A percentile compares a stretch with the other conserved stretches of the same genome.
Evolutionary conservation across 2,888 invertebrate genomes (phyloP).

Genomic region (Xanthia icteritia): DNA sequence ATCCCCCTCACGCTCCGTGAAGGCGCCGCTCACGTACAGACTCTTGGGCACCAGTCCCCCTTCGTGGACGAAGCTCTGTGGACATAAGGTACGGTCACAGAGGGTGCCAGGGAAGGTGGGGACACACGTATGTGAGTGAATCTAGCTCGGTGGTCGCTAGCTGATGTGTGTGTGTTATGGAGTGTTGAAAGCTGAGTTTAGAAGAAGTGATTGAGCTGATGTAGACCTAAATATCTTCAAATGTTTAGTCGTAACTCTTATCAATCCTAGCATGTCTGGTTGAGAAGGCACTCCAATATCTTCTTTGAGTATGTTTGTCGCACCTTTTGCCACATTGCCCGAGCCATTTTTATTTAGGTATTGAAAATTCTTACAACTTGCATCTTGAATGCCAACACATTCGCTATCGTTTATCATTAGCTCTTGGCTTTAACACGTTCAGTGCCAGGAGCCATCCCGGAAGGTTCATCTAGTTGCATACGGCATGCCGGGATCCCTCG

Average conservation of each 20-base stretch:
- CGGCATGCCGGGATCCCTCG: too few relatives aligned
- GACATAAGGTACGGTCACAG: conserved; percentile 36
- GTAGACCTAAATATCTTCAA: not conserved
- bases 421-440: not conserved
- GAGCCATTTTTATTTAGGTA: not conserved
- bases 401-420: not conserved
- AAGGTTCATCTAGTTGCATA: too few relatives aligned
- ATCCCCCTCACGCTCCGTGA: conserved; percentile 87
- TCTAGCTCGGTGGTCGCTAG: conserved; percentile 39
- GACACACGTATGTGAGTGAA: conserved; percentile 37
- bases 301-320: not conserved
- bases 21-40: conserved; percentile 93
- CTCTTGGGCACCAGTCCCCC: conserved; percentile 97
- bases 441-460: too few relatives aligned
- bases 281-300: not conserved
- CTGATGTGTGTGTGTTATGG: conserved; percentile 12
- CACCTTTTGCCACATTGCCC: not conserved
- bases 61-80: conserved; percentile 95
- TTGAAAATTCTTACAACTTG: not conserved
- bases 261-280: not conserved
- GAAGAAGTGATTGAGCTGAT: not conserved
- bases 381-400: not conserved
- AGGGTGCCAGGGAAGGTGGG: not conserved
- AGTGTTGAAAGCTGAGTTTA: conserved; percentile 28
- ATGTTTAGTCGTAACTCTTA: not conserved